Conservation (phyloP, 2,797 vertebrate genomes). For the Chaunax sp. region DNA sequence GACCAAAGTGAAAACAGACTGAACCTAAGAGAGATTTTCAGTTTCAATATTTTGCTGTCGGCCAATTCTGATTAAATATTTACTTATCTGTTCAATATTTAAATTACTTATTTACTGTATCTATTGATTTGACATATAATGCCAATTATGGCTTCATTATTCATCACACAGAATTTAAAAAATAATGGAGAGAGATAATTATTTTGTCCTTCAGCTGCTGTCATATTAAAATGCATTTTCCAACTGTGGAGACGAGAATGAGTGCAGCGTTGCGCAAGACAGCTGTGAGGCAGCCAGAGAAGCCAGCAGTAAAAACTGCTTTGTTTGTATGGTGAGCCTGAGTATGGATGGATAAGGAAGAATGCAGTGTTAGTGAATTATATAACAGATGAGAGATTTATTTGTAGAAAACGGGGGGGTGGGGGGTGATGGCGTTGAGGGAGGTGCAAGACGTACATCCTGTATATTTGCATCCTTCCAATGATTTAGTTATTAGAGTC, state of each 20-base stretch:
- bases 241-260: slow-evolving; percentile 12
- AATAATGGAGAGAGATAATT: neutral
- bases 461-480: slow-evolving; percentile 5
- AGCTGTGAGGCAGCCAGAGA: slow-evolving; percentile 22
- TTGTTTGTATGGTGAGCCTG: slow-evolving; percentile 27
- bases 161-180: neutral
- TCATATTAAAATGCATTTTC: neutral
- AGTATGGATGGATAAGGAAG: slow-evolving; percentile 19
- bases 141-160: neutral
- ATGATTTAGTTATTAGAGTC: slow-evolving; percentile 39
- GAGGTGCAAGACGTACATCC: slow-evolving; percentile 7
- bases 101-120: neutral
- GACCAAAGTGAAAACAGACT: neutral
- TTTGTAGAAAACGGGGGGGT: slow-evolving; percentile 1
- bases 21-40: neutral
- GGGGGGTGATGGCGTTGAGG: neutral
- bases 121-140: neutral
- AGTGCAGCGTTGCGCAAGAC: slow-evolving; percentile 3
- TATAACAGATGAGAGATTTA: slow-evolving; percentile 44
- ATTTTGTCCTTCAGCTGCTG: neutral
- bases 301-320: slow-evolving; percentile 28
- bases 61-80: neutral
- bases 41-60: neutral
- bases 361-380: slow-evolving; percentile 36
- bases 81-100: neutral